phyloP scores from a whole-genome alignment of 2,888 invertebrate species.

The Himalopsyche japonica region DNA sequence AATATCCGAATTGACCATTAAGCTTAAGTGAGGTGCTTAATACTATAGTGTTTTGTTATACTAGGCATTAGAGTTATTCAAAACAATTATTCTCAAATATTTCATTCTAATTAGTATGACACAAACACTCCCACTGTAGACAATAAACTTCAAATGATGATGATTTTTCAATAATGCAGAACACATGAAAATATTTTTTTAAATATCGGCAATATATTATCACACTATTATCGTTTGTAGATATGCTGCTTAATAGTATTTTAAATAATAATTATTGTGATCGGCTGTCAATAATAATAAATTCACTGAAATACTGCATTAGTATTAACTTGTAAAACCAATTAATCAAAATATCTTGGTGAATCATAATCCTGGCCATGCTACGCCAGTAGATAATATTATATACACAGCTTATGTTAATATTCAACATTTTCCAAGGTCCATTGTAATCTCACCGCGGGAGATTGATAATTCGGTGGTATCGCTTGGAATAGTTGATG shows the following conservation, averaged over 20 bases:
- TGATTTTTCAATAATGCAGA: too few relatives aligned
- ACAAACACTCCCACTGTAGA: too few relatives aligned
- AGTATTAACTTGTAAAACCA: background rate
- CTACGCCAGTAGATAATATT: background rate
- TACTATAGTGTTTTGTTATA: too few relatives aligned
- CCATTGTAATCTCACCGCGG: conserved; percentile 20
- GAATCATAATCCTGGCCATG: background rate
- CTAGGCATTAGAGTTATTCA: too few relatives aligned
- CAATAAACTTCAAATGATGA: too few relatives aligned
- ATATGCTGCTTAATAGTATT: background rate
- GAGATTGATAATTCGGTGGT: conserved; percentile 12
- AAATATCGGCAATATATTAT: too few relatives aligned
- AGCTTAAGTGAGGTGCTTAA: too few relatives aligned
- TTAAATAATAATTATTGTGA: background rate
- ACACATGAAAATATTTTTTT: too few relatives aligned
- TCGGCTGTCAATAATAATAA: background rate
- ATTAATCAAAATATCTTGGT: background rate
- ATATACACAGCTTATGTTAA: conserved; percentile 10
- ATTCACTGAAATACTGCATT: background rate
- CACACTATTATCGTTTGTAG: background rate
- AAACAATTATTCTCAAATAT: too few relatives aligned
- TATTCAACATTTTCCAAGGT: conserved; percentile 8
- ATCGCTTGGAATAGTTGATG: conserved; percentile 23
- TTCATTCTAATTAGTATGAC: too few relatives aligned
- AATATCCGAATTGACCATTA: too few relatives aligned